Percentiles rank a stretch among this genome's conserved stretches.
Evolutionary conservation across 2,797 vertebrate genomes (phyloP).

Genomic region (Parotocinclus haroldoi): DNA sequence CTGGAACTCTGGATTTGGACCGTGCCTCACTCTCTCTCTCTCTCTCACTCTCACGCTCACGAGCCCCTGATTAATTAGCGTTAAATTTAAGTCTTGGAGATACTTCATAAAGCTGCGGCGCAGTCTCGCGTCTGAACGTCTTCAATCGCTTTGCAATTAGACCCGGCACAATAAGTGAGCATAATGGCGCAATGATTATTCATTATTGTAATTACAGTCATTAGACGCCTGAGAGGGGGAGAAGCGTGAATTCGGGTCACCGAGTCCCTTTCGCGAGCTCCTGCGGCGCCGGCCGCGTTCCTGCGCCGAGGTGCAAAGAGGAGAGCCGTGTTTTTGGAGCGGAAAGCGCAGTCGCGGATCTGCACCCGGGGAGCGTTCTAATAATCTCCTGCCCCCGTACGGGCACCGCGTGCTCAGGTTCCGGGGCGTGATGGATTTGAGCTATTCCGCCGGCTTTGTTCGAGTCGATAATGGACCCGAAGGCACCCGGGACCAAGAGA

Average conservation of each 20-base stretch:
- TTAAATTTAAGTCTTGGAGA: too few relatives aligned
- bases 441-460: constrained; percentile 41
- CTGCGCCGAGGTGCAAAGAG: neutral
- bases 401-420: neutral
- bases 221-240: constrained; percentile 59
- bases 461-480: constrained; percentile 56
- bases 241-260: constrained; percentile 55
- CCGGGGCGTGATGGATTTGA: constrained; percentile 56
- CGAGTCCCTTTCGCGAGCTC: constrained; percentile 57
- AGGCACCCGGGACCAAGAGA: constrained; percentile 27
- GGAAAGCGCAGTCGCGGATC: too few relatives aligned
- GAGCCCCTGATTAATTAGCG: too few relatives aligned
- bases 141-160: constrained; percentile 16
- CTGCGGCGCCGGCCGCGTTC: constrained; percentile 13
- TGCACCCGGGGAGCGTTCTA: too few relatives aligned
- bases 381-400: constrained; percentile 11
- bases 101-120: neutral
- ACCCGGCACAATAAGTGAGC: constrained; percentile 58
- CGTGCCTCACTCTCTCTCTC: too few relatives aligned
- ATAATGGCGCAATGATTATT: constrained; percentile 60
- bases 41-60: too few relatives aligned
- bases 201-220: constrained; percentile 68
- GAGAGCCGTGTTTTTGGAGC: neutral
- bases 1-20: too few relatives aligned
- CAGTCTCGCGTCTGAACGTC: neutral